Evolutionary conservation across 2,797 vertebrate species (phyloP).

Genomic region (Esox masquinongy): DNA sequence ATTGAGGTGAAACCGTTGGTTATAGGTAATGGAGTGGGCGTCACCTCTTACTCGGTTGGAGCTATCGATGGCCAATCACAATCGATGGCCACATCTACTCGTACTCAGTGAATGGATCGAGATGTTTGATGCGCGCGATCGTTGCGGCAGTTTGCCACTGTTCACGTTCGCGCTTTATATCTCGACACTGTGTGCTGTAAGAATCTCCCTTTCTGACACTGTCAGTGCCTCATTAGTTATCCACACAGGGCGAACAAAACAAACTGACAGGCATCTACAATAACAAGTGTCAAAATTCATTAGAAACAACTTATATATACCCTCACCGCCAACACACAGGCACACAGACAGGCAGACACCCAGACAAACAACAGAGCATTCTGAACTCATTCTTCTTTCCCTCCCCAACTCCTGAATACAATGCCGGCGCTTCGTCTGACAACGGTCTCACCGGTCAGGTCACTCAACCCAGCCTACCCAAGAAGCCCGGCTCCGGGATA

Average conservation of each 20-base stretch:
- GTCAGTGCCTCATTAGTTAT: not conserved
- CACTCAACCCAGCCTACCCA: conserved; percentile 33
- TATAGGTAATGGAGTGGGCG: not conserved
- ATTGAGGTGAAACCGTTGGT: not conserved
- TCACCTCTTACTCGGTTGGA: no score
- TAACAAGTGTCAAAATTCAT: not conserved
- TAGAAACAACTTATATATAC: conserved; percentile 28
- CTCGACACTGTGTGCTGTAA: not conserved
- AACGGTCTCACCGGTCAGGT: conserved; percentile 38
- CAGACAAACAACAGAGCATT: not conserved
- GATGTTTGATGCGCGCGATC: not conserved
- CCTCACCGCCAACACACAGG: conserved; percentile 19
- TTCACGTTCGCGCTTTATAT: not conserved
- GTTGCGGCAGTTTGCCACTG: not conserved
- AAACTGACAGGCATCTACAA: conserved; percentile 41
- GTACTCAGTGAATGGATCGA: not conserved
- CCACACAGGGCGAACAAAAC: conserved; percentile 25
- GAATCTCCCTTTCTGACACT: not conserved
- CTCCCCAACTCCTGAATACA: conserved; percentile 15
- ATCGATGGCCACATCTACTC: no score
- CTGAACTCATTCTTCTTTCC: conserved; percentile 36
- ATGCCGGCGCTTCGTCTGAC: conserved; percentile 11
- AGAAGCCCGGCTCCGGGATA: conserved; percentile 37
- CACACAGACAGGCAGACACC: conserved; percentile 24
- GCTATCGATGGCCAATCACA: no score